A percentile compares a stretch with the other conserved stretches of the same genome.
Evolutionary conservation across 2,888 invertebrate species (phyloP).

Genomic region (Eristalis arbustorum): DNA sequence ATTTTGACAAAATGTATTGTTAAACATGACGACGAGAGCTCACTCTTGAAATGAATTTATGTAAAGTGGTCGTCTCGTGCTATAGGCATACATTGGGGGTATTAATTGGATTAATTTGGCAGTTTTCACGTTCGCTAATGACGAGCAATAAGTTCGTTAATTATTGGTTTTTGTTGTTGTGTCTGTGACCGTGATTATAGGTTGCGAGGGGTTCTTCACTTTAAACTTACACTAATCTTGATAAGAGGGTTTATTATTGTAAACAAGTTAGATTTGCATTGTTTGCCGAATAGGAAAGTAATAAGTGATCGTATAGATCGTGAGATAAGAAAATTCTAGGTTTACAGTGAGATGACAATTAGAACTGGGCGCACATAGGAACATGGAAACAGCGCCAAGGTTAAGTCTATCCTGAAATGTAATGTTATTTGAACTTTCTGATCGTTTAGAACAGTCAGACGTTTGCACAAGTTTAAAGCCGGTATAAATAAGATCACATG

Average conservation of each 20-base stretch:
- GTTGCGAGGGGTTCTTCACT: constrained; percentile 29
- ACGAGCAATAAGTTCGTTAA: not conserved
- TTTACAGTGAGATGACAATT: not conserved
- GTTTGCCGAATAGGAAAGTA: constrained; percentile 37
- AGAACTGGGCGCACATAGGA: not conserved
- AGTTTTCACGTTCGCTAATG: constrained; percentile 6
- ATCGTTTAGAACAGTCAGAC: not conserved
- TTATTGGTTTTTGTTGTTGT: not conserved
- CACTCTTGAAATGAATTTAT: not conserved
- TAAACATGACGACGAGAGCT: not conserved
- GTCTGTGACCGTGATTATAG: constrained; percentile 11
- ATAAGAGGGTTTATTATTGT: constrained; percentile 52
- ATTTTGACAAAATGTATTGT: not conserved
- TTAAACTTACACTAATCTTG: constrained; percentile 41
- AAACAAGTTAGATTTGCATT: constrained; percentile 54
- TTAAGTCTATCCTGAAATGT: not conserved
- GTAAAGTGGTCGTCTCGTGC: constrained; percentile 5
- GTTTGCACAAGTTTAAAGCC: too few species aligned
- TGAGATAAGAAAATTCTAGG: not conserved
- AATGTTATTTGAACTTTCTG: not conserved
- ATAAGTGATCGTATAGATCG: constrained; percentile 23
- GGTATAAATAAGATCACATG: too few species aligned
- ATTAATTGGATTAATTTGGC: constrained; percentile 26
- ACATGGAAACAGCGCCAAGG: not conserved
- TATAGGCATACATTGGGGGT: constrained; percentile 2